Percentiles rank a stretch among this genome's conserved stretches.
phyloP scores from a whole-genome alignment of 2,113 vertebrate genomes.

The Ciconia stormi region DNA sequence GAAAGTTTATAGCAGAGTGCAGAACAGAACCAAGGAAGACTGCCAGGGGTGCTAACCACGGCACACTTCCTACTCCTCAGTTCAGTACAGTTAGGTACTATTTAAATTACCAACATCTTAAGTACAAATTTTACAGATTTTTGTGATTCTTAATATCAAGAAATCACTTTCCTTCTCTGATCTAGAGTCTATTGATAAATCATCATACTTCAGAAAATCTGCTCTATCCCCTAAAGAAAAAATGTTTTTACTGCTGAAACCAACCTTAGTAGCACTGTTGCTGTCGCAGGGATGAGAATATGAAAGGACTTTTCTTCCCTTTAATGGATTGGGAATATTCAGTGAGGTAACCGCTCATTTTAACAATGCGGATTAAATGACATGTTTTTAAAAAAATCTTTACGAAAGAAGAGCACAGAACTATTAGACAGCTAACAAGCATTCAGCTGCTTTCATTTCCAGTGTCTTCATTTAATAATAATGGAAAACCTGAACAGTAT shows the following conservation, averaged over 20 bases:
- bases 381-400: neutral
- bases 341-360: accelerated
- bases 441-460: neutral
- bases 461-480: neutral
- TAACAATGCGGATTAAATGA: neutral
- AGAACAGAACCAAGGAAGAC: neutral
- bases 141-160: neutral
- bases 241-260: neutral
- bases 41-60: neutral
- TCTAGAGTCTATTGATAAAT: neutral
- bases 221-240: neutral
- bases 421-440: neutral
- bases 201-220: neutral
- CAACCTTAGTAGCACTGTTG: neutral
- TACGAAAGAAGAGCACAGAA: neutral
- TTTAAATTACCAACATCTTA: neutral
- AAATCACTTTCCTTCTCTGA: neutral
- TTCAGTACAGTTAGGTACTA: neutral
- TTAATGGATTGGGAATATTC: neutral
- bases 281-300: neutral
- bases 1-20: neutral
- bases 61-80: neutral
- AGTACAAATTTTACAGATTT: neutral
- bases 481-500: neutral
- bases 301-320: neutral